A percentile compares a stretch with the other conserved stretches of the same genome.
phyloP scores from a whole-genome alignment of 92 coral and sea anemone genomes.

The Palythoa grandiflora region DNA sequence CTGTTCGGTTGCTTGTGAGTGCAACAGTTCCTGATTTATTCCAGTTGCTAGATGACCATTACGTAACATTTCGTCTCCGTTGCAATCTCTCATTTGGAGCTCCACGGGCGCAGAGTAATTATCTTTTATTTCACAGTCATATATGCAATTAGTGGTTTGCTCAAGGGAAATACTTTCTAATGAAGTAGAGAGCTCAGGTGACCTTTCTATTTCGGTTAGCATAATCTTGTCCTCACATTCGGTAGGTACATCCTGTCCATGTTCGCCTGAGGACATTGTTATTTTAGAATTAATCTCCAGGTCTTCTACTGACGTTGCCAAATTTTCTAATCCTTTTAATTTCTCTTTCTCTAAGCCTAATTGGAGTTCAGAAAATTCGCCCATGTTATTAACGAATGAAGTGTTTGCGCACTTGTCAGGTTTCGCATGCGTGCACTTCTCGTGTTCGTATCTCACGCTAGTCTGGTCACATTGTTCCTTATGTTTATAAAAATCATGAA shows the following conservation, averaged over 20 bases:
- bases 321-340: constrained; percentile 13
- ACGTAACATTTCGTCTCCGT: neutral
- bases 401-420: neutral
- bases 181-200: constrained; percentile 2
- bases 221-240: constrained; percentile 4
- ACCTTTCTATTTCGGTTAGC: constrained; percentile 37
- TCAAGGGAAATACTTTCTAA: constrained; percentile 20
- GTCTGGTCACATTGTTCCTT: constrained; percentile 38
- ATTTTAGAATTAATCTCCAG: neutral
- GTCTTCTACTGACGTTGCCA: constrained; percentile 1
- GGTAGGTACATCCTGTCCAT: constrained; percentile 8
- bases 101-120: constrained; percentile 14
- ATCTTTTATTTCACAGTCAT: constrained; percentile 26
- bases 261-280: constrained; percentile 11
- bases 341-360: neutral
- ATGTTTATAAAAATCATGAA: constrained; percentile 33
- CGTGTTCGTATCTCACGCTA: constrained; percentile 1
- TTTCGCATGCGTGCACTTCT: neutral
- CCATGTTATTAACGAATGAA: constrained; percentile 4
- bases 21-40: neutral
- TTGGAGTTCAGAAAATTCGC: neutral
- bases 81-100: neutral
- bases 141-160: neutral
- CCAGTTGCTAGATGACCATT: neutral
- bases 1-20: constrained; percentile 10